These are phyloP conservation scores for Himalopsyche japonica DNA, from an alignment of 2,888 invertebrate species.

Conservation along the genomic window DNA sequence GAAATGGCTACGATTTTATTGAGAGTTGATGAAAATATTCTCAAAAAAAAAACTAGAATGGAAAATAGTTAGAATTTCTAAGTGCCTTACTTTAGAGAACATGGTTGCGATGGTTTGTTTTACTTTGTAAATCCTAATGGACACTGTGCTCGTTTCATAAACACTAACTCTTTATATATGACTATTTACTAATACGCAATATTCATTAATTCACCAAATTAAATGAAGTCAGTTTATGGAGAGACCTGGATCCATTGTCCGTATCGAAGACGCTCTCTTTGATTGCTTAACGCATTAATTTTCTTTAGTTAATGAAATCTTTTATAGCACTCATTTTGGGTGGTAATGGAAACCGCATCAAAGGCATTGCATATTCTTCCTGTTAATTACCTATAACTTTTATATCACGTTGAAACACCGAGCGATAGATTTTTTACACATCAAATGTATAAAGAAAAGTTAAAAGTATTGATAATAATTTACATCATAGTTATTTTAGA, in stretches of 20 bases:
- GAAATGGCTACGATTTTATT: no score
- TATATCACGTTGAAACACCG: neutral
- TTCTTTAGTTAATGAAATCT: neutral
- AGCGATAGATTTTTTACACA: no score
- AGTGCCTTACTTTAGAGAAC: conserved; percentile 17
- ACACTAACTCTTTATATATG: neutral
- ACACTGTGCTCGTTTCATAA: neutral
- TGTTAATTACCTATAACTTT: neutral
- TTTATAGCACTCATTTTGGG: neutral
- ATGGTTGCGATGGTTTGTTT: neutral
- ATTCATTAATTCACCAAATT: conserved; percentile 1
- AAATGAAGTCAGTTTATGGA: neutral
- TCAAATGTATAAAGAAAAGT: no score
- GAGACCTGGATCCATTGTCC: neutral
- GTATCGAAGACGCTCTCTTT: neutral
- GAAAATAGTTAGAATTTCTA: neutral
- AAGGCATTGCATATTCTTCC: neutral
- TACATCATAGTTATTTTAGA: no score
- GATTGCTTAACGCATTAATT: neutral
- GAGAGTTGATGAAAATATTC: no score
- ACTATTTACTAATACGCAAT: neutral
- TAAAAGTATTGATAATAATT: no score
- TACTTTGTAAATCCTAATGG: neutral
- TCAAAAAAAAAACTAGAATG: neutral
- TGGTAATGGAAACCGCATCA: neutral